Percentiles rank a stretch among this genome's conserved stretches.
phyloP scores from a whole-genome alignment of 2,797 vertebrate genomes.

The Microctenopoma steveboyesi region DNA sequence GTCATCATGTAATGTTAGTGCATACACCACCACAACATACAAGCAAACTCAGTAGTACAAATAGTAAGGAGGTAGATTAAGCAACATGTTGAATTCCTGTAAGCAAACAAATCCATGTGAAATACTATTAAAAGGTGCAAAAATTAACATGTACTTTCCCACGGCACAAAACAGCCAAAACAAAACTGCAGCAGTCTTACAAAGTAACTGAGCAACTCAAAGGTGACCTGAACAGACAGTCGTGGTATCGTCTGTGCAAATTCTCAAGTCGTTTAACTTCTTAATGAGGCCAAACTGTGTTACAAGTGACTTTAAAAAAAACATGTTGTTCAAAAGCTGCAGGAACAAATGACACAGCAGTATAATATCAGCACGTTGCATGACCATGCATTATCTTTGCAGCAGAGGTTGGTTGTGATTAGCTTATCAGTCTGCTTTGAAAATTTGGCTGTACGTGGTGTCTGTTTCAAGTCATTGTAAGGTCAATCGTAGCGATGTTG shows the following conservation, averaged over 20 bases:
- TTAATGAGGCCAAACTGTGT: conserved; percentile 18
- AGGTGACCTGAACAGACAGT: background rate
- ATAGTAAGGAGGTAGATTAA: conserved; percentile 44
- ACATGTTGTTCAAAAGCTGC: conserved; percentile 22
- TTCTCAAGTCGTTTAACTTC: conserved; percentile 13
- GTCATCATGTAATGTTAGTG: conserved; percentile 15
- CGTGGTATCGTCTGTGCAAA: background rate
- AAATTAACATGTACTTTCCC: conserved; percentile 6
- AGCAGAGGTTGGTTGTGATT: background rate
- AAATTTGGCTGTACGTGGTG: background rate
- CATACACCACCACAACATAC: conserved; percentile 32
- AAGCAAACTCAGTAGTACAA: conserved; percentile 31
- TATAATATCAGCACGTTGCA: conserved; percentile 2
- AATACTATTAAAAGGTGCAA: conserved; percentile 22
- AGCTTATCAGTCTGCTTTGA: conserved; percentile 3
- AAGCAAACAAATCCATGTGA: conserved; percentile 25
- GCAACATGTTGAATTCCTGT: conserved; percentile 15
- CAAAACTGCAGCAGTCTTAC: background rate
- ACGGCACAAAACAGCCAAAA: conserved; percentile 3
- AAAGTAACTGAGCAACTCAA: conserved; percentile 4
- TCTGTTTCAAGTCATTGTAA: background rate
- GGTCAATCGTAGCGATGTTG: background rate
- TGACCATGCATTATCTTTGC: conserved; percentile 3
- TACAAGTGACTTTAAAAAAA: conserved; percentile 7
- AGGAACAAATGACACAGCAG: conserved; percentile 17